These are phyloP conservation scores for Ips nitidus DNA, from an alignment of 1,140 invertebrate species.

Conservation along the genomic window DNA sequence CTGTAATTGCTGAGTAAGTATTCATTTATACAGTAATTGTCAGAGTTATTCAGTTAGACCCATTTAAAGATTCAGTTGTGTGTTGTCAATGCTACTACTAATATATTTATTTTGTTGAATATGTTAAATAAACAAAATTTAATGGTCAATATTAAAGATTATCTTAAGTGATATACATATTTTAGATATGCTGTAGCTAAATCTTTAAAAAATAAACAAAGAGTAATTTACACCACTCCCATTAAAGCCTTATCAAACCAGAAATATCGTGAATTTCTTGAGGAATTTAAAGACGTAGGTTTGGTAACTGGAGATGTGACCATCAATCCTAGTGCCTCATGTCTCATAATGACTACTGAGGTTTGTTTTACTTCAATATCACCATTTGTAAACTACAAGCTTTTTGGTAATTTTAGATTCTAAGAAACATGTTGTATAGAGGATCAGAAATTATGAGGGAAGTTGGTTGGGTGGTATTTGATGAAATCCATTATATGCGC, in stretches of 20 bases:
- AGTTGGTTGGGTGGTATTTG: slow-evolving; percentile 99
- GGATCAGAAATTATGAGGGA: slow-evolving; percentile 98
- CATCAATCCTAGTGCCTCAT: slow-evolving; percentile 96
- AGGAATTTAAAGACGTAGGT: slow-evolving; percentile 98
- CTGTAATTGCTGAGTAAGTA: slow-evolving; percentile 96
- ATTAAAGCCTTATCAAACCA: slow-evolving; percentile 99
- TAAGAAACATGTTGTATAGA: slow-evolving; percentile 97
- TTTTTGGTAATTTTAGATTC: slow-evolving; percentile 65
- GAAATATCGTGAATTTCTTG: slow-evolving; percentile 97
- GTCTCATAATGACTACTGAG: slow-evolving; percentile 99
- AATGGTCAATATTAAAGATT: too few relatives aligned
- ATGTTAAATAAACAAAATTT: too few relatives aligned
- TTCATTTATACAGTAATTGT: neutral
- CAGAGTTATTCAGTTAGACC: neutral
- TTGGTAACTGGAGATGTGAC: slow-evolving; percentile 99
- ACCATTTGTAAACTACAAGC: neutral
- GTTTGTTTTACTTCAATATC: slow-evolving; percentile 50
- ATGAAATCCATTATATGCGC: slow-evolving; percentile 99
- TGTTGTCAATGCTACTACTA: too few relatives aligned
- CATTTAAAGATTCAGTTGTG: neutral
- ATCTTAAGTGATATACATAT: too few relatives aligned
- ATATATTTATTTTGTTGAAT: too few relatives aligned
- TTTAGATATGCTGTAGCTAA: slow-evolving; percentile 72
- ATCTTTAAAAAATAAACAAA: slow-evolving; percentile 69
- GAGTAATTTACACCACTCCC: slow-evolving; percentile 99